Conservation (phyloP, 2,888 invertebrate species). For the Bursaphelenchus okinawaensis region DNA sequence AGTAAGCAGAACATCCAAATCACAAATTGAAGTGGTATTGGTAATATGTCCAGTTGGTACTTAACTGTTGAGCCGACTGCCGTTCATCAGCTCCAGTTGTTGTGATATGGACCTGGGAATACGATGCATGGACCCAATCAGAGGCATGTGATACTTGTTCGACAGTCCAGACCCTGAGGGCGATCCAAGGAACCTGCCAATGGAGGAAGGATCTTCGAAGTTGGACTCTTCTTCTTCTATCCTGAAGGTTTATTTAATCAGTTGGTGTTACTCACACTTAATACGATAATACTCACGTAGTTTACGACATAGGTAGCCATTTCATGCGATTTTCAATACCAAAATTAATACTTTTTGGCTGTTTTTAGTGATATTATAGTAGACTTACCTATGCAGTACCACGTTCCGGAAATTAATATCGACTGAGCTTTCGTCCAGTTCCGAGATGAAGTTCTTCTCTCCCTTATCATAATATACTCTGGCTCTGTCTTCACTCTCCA, state of each 20-base stretch:
- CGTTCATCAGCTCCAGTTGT: conserved; percentile 15
- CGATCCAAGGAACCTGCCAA: conserved; percentile 7
- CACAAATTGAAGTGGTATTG: too few relatives aligned
- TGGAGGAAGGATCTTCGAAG: conserved; percentile 22
- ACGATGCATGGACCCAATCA: not conserved
- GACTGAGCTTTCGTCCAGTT: conserved; percentile 7
- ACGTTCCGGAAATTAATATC: conserved; percentile 25
- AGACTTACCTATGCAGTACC: conserved; percentile 33
- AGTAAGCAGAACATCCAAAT: too few relatives aligned
- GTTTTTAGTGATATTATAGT: too few relatives aligned
- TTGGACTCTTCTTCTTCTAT: conserved; percentile 41
- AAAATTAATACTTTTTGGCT: too few relatives aligned
- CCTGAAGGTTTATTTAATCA: conserved; percentile 21
- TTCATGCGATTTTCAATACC: too few relatives aligned
- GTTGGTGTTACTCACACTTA: too few relatives aligned
- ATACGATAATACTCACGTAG: too few relatives aligned
- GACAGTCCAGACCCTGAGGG: conserved; percentile 18
- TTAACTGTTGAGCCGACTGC: not conserved
- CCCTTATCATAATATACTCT: not conserved
- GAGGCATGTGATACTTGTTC: not conserved
- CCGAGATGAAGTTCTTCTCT: conserved; percentile 9
- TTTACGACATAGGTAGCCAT: too few relatives aligned
- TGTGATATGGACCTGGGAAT: conserved; percentile 23
- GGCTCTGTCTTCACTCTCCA: conserved; percentile 19
- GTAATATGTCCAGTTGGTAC: too few relatives aligned